A percentile compares a stretch with the other conserved stretches of the same genome.
Conservation (phyloP, 2,888 invertebrate species). For the Phragmatobia fuliginosa region DNA sequence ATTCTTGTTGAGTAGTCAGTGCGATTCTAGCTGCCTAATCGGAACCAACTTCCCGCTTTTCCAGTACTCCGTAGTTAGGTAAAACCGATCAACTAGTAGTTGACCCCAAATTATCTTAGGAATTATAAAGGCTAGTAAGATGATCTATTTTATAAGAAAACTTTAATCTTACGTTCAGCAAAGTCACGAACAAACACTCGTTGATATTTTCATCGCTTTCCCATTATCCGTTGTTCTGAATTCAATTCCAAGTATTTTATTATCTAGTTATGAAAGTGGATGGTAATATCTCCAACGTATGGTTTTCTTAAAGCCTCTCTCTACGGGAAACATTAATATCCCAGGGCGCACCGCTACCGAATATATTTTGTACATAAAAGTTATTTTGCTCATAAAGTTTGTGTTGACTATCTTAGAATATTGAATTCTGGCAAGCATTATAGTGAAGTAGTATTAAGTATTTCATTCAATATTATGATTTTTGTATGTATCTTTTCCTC, state of each 20-base stretch:
- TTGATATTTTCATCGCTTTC: conserved; percentile 30
- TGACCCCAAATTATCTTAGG: no score
- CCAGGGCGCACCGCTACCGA: conserved; percentile 27
- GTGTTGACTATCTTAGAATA: conserved; percentile 37
- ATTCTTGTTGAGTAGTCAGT: no score
- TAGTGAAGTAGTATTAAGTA: conserved; percentile 15
- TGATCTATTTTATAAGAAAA: conserved; percentile 1
- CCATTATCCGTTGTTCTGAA: conserved; percentile 32
- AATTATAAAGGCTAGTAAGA: no score
- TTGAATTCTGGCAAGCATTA: conserved; percentile 27
- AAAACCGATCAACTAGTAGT: no score
- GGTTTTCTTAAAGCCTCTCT: conserved; percentile 27
- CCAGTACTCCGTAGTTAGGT: no score
- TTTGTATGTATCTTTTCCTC: not conserved
- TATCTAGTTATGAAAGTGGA: conserved; percentile 24
- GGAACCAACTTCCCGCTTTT: no score
- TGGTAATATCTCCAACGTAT: conserved; percentile 36
- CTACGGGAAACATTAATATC: conserved; percentile 30
- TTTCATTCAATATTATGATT: not conserved
- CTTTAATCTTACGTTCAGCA: conserved; percentile 4
- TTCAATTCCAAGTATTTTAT: conserved; percentile 44
- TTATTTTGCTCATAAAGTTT: conserved; percentile 44
- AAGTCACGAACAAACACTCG: conserved; percentile 9
- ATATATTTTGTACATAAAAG: conserved; percentile 40
- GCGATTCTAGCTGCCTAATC: no score